Conservation (phyloP, 2,113 vertebrate genomes). For the Channa maculata region DNA sequence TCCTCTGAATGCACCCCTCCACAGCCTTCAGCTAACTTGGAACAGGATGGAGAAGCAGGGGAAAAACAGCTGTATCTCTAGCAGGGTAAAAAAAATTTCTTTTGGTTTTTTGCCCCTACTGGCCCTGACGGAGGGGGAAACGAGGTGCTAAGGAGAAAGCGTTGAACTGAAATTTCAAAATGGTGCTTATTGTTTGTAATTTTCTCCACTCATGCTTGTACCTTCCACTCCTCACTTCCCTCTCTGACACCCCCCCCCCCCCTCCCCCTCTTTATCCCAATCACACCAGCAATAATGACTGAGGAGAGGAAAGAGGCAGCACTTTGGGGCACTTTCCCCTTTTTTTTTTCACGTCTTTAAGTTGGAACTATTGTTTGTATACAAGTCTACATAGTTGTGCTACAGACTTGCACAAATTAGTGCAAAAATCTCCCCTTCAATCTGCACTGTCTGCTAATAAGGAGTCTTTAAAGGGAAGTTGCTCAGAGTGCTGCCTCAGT, state of each 20-base stretch:
- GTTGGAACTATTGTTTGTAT: neutral
- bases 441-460: conserved; percentile 18
- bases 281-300: conserved; percentile 85
- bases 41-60: conserved; percentile 29
- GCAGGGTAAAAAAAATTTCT: conserved; percentile 5
- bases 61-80: conserved; percentile 22
- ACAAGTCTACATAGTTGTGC: neutral
- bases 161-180: conserved; percentile 71
- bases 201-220: conserved; percentile 56
- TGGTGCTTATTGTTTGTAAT: conserved; percentile 80
- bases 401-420: conserved; percentile 29
- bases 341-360: no score
- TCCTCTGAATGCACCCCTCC: conserved; percentile 4
- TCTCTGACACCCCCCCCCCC: no score
- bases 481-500: conserved; percentile 64
- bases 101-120: neutral
- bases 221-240: conserved; percentile 10
- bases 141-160: conserved; percentile 56
- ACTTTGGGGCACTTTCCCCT: neutral
- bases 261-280: conserved; percentile 62
- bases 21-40: conserved; percentile 8
- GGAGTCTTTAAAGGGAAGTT: conserved; percentile 27
- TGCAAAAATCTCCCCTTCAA: conserved; percentile 1
- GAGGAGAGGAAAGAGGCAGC: conserved; percentile 48
- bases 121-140: conserved; percentile 7